Percentiles rank a stretch among this genome's conserved stretches.
phyloP scores from a whole-genome alignment of 2,113 vertebrate genomes.

The Isurus oxyrinchus region DNA sequence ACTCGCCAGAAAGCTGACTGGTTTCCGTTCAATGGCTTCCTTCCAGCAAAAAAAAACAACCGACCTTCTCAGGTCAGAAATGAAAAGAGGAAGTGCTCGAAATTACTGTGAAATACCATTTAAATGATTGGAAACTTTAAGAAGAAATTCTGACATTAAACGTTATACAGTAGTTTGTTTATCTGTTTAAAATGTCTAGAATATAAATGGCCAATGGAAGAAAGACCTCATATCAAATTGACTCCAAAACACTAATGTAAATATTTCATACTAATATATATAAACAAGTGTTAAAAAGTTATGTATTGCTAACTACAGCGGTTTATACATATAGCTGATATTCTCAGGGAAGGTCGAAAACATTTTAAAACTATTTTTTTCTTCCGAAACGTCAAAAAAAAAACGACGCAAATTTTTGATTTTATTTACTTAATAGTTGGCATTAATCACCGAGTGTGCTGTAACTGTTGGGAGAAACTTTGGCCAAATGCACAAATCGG shows the following conservation, averaged over 20 bases:
- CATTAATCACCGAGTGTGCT: not conserved
- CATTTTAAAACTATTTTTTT: not conserved
- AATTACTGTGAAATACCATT: not conserved
- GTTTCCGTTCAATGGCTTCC: conserved; percentile 35
- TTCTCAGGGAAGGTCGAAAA: not conserved
- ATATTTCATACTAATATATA: not conserved
- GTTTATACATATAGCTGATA: not conserved
- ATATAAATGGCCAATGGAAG: not conserved
- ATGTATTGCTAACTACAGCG: not conserved
- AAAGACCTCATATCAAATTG: not conserved
- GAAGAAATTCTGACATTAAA: not conserved
- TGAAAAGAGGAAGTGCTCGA: conserved; percentile 18
- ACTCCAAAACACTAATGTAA: not conserved
- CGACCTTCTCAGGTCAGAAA: not conserved
- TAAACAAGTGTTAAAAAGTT: not conserved
- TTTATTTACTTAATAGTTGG: not conserved
- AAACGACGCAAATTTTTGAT: not conserved
- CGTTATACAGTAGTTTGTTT: not conserved
- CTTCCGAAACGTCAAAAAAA: not conserved
- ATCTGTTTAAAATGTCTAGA: not conserved
- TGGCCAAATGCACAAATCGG: not conserved
- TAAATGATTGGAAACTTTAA: not conserved
- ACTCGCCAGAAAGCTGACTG: not conserved
- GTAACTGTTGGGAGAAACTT: conserved; percentile 14
- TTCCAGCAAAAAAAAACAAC: conserved; percentile 12